Evolutionary conservation across 2,113 vertebrate species (phyloP), one percentile per base, ranked within the genome.

Genomic region (Theristicus caerulescens): DNA sequence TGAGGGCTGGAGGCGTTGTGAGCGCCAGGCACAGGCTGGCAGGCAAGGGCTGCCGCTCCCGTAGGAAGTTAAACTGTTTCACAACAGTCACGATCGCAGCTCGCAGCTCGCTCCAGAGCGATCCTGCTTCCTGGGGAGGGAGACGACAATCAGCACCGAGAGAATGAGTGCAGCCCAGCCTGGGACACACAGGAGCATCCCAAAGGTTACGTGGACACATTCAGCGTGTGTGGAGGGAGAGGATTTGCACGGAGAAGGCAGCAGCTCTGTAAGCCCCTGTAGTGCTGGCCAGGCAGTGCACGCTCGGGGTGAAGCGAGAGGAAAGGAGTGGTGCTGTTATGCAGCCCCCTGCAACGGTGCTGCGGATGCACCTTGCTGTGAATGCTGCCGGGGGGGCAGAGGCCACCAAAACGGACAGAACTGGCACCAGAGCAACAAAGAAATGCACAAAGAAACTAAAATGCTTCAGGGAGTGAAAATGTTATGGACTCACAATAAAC

Each of bases 31-130:
- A 27, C 76, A 73, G 74, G 59, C 55, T 92, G 72, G 71, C 94
- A 88, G 78, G 91, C 94, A 4, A 51, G 84, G 42, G 44, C 88
- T 94, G 86, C 88, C 24, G 49, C 90, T 96, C 92, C 90, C 36
- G 29, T 47, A 91, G 91, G 93, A 93, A 90, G 40, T 88, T 29
- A 42, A 91, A 65, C 69, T 90, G 19, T 91, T 93, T 95, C 82
- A 80, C 87, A 95, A 95, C 93, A 97, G 96, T 87, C 93, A 93
- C 70, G 51, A 73, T 36, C 22, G 4, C 91, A 55, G 83, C 13
- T 17, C 93, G 55, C 11, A 31, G 76, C 18, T 74, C 84, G 17
- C 86, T 86, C 88, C 59, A 32, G 82, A 93, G 69, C 7, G 72
- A 81, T 94, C 86, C 84, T 19, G 31, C 51, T 77, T 62, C 61